Base-by-base conservation (phyloP, 1,140 invertebrate species). In the Drosophila setifemur region DNA sequence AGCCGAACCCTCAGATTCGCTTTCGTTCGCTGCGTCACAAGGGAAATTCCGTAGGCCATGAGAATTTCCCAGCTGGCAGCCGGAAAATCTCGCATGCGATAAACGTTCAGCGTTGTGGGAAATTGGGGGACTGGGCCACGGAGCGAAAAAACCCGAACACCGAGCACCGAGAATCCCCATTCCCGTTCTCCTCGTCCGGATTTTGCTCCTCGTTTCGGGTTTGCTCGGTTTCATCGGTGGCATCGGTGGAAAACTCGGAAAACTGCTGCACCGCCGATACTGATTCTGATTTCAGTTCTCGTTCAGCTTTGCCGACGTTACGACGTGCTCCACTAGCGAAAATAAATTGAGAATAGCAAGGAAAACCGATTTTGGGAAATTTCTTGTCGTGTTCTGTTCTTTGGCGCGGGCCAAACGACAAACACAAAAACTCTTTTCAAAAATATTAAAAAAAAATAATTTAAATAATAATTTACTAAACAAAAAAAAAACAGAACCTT, bases 301-400 rank as follows among this genome's bases (percentile, higher is more conserved):
- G 83, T 88, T 88, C 63, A 89, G 83, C 88, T 75, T 88, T 86
- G 77, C 79, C 83, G 83, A 81, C 83, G 88, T 67, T 71, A 81
- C 61, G 79, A 89, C 83, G 83, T 89, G 88, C 77, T 85, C 58
- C 25, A 49, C 29, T 19, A 26, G 37, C 14, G 26, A 57, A 57
- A 40, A 55, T n/a, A n/a, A 6, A 19, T 31, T 37, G 14, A 49
- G 26, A 42, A 58, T 42, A 31, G 14, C n/a, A n/a, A 29, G 26
- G 25, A 14, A 45, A 29, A 48, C 19, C n/a, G 35, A 39, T 12
- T 19, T 26, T 40, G 47, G 57, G 16, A 42, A 71, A 49, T 35
- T 45, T 47, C 33, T 47, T 55, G 39, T 52, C 53, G 57, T 52
- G 37, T 50, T 67, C 11, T 33, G 11, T 33, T 40, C 57, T 33